These are phyloP conservation scores for Drosophila virilis DNA, from an alignment of 1,140 invertebrate species.

Conservation along the genomic window DNA sequence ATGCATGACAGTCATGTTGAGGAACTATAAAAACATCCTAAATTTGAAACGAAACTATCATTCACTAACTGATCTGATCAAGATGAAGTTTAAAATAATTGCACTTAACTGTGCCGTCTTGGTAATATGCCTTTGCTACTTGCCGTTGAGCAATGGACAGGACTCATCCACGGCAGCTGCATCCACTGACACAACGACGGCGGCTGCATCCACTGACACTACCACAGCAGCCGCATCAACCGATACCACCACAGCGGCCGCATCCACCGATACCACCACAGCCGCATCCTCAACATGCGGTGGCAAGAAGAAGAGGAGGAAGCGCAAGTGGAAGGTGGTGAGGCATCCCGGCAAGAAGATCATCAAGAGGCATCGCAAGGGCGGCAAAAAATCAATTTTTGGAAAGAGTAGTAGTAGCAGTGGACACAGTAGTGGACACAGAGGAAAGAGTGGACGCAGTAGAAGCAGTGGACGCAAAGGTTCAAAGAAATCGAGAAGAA, in stretches of 20 bases:
- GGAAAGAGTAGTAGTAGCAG: no score
- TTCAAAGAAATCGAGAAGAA: no score
- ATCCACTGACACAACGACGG: neutral
- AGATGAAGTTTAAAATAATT: constrained; percentile 14
- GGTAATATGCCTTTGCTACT: constrained; percentile 4
- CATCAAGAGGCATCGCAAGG: neutral
- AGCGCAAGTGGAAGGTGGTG: neutral
- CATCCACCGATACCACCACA: neutral
- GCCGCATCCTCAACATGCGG: neutral
- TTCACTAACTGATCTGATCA: neutral
- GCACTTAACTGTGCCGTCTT: constrained; percentile 13
- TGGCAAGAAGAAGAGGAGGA: neutral
- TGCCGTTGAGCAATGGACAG: neutral
- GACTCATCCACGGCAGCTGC: neutral
- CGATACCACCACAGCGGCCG: neutral
- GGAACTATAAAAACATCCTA: no score
- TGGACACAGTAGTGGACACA: no score
- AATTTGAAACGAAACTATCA: neutral
- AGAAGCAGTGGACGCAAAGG: no score
- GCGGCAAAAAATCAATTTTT: neutral
- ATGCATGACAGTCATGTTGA: no score
- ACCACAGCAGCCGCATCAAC: neutral
- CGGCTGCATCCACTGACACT: neutral
- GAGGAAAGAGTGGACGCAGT: no score
- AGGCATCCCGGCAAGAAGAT: neutral